Percentiles rank a stretch among this genome's conserved stretches.
Evolutionary conservation across 2,888 invertebrate species (phyloP).

Genomic region (Limnephilus rhombicus): DNA sequence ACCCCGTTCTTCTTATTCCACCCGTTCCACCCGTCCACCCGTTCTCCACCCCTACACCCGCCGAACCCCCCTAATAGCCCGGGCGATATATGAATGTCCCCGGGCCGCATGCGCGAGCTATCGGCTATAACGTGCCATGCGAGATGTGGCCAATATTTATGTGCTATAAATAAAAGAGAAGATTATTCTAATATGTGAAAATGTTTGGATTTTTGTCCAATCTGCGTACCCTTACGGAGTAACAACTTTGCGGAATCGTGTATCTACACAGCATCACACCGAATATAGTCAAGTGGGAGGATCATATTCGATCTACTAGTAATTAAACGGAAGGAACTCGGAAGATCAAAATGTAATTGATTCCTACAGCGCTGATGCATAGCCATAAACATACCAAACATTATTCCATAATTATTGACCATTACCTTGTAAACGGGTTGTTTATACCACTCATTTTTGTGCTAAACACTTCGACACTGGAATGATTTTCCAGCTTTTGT

Average conservation of each 20-base stretch:
- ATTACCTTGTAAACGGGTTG: too few species aligned
- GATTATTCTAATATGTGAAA: background rate
- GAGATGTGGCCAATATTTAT: slow-evolving; percentile 1
- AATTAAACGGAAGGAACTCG: background rate
- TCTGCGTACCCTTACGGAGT: background rate
- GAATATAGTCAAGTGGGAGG: background rate
- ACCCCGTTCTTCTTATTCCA: background rate
- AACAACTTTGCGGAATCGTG: background rate
- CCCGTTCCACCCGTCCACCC: background rate
- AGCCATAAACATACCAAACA: background rate
- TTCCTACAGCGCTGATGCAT: background rate
- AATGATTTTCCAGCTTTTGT: too few species aligned
- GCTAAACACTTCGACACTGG: too few species aligned
- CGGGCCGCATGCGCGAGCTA: slow-evolving; percentile 51
- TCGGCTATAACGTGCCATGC: slow-evolving; percentile 47
- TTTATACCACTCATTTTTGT: too few species aligned
- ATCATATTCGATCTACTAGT: background rate
- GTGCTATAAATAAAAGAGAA: background rate
- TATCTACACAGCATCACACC: background rate
- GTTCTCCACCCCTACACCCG: slow-evolving; percentile 7
- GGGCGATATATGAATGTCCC: slow-evolving; percentile 50
- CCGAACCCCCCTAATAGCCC: slow-evolving; percentile 27
- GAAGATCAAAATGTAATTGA: background rate
- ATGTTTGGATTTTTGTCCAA: background rate
- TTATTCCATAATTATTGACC: background rate